Base-by-base conservation (phyloP, 2,888 invertebrate species). In the Tenthredo distinguenda region DNA sequence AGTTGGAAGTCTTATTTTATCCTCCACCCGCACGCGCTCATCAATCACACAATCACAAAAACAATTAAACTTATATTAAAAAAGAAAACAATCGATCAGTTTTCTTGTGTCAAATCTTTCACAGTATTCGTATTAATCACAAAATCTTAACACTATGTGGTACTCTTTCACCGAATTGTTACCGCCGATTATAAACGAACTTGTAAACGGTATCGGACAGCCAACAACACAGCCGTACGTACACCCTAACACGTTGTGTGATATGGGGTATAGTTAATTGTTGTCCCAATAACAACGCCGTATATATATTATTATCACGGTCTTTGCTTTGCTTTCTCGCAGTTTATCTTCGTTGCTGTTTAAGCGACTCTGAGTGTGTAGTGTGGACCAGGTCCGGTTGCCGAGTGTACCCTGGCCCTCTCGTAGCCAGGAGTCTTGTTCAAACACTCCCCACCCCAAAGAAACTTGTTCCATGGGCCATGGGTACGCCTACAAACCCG, bases 361-460 rank as follows among this genome's bases (percentile, higher is more conserved):
- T 65, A 9, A 68, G 31, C 68, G 15, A 31, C 91, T 88, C 91
- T 91, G 90, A 89, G 90, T 92, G 91, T 91, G 91, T 87, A 90
- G 91, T 91, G 90, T 91, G 92, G 92, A 92, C 91, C 93, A 91
- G 91, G 91, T 92, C 92, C 92, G 92, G 91, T 91, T 90, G 91
- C 90, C 93, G 93, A 93, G 92, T 93, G 93, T 92, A 91, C 92
- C 91, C 92, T 89, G 92, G 90, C 90, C 90, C 92, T 92, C 93
- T 91, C 90, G 90, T 91, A 90, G 91, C 91, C 90, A 90, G 90
- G 90, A 90, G 91, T 91, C 92, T 93, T 93, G 92, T 93, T 93
- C 92, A 93, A 93, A 93, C 91, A 93, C 74, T 47, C 88, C 92
- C 93, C 62, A 71, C 85, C 83, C 65, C 43, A 31, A 15, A n/a